Evolutionary conservation across 2,113 vertebrate species (phyloP).

Genomic region (Lepus europaeus): DNA sequence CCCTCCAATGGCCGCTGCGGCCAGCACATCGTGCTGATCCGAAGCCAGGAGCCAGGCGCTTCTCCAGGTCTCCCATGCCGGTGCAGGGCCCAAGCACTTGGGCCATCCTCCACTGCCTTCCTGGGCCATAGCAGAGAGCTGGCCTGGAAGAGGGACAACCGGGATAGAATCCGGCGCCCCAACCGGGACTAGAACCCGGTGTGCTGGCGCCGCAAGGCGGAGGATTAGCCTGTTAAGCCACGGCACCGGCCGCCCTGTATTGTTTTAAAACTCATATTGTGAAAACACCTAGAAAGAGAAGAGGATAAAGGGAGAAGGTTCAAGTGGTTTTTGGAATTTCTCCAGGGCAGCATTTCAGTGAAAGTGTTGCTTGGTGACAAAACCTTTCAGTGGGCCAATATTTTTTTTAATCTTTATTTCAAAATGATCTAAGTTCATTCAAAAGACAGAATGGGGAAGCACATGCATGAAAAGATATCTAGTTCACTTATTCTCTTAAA

Average conservation of each 20-base stretch:
- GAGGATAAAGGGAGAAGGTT: background rate
- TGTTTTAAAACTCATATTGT: background rate
- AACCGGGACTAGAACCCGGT: too few relatives aligned
- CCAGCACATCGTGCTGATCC: too few relatives aligned
- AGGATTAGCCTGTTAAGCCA: too few relatives aligned
- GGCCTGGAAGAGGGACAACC: too few relatives aligned
- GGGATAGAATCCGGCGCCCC: too few relatives aligned
- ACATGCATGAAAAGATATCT: background rate
- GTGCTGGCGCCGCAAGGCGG: too few relatives aligned
- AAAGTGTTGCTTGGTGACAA: constrained; percentile 3
- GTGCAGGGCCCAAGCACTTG: too few relatives aligned
- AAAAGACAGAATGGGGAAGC: background rate
- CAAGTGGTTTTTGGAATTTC: constrained; percentile 8
- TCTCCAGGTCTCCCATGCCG: too few relatives aligned
- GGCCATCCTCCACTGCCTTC: too few relatives aligned
- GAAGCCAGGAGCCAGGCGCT: too few relatives aligned
- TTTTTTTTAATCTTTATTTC: constrained; percentile 60
- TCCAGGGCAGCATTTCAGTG: background rate
- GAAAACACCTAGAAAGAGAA: constrained; percentile 44
- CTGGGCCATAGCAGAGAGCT: too few relatives aligned
- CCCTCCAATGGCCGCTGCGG: too few relatives aligned
- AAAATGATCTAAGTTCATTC: constrained; percentile 30
- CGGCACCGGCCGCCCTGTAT: background rate
- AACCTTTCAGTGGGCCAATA: constrained; percentile 26
- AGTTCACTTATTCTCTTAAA: constrained; percentile 60